These are phyloP conservation scores for Thalassaphorura encarpata DNA, from an alignment of 1,140 invertebrate genomes.

Conservation along the genomic window DNA sequence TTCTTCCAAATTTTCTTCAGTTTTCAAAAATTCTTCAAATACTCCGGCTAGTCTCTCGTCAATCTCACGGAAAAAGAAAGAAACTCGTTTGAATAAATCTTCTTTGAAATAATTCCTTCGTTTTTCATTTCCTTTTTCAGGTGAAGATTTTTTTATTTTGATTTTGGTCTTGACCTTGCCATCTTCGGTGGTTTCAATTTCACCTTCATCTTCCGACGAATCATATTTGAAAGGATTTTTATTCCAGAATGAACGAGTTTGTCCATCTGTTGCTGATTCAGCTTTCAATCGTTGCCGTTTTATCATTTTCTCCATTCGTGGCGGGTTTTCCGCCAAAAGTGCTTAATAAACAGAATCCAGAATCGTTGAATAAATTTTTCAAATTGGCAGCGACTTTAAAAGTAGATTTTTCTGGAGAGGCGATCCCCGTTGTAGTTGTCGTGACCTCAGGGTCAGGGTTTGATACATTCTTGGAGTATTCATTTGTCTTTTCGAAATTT, in stretches of 20 bases:
- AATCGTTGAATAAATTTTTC: constrained; percentile 14
- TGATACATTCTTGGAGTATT: not conserved
- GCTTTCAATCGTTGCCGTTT: not conserved
- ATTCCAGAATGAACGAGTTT: constrained; percentile 17
- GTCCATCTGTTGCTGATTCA: not conserved
- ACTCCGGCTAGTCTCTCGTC: constrained; percentile 9
- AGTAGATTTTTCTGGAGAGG: not conserved
- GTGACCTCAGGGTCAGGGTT: too few species aligned
- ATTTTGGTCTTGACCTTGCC: not conserved
- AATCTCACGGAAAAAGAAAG: constrained; percentile 11
- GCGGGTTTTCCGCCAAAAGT: constrained; percentile 12
- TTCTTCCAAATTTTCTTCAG: not conserved
- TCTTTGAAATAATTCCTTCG: not conserved
- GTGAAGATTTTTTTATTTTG: not conserved
- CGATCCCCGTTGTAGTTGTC: not conserved
- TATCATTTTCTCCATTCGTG: not conserved
- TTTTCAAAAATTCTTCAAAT: constrained; percentile 7
- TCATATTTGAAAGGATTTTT: constrained; percentile 28
- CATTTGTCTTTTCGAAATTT: constrained; percentile 1
- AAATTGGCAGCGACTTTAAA: constrained; percentile 22
- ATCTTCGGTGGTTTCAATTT: too few species aligned
- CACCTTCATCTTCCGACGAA: constrained; percentile 21
- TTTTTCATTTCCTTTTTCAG: not conserved
- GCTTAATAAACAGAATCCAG: constrained; percentile 15
- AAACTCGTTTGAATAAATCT: constrained; percentile 2